Percentiles rank a stretch among this genome's conserved stretches.
Evolutionary conservation across 1,140 invertebrate genomes (phyloP).

Genomic region (Hylyphantes graminicola): DNA sequence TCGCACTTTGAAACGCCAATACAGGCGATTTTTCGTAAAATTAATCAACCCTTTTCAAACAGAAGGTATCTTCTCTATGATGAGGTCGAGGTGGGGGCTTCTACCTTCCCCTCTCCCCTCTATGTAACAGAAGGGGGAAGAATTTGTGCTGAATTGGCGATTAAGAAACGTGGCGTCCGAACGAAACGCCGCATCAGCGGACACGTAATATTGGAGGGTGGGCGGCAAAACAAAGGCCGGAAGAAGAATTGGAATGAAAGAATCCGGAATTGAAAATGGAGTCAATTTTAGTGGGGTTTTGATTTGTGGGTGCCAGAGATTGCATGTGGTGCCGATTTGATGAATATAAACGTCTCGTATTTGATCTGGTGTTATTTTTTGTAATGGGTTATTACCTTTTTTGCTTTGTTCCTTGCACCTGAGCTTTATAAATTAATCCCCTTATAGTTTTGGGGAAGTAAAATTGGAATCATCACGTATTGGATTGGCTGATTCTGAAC

Average conservation of each 20-base stretch:
- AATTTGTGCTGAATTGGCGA: conserved; percentile 45
- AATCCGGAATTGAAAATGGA: neutral
- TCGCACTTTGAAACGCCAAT: no score
- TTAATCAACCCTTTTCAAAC: no score
- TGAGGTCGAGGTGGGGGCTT: conserved; percentile 12
- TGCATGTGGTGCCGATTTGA: no score
- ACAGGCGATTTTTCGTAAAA: no score
- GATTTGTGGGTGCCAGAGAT: neutral
- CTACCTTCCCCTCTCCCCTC: neutral
- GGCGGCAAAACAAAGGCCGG: neutral
- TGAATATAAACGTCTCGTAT: no score
- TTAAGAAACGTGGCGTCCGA: conserved; percentile 26
- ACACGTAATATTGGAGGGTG: conserved; percentile 26
- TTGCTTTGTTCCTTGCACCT: no score
- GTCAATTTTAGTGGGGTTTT: neutral
- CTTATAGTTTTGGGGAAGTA: no score
- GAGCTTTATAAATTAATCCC: no score
- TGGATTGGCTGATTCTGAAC: no score
- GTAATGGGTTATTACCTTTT: no score
- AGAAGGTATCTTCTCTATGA: neutral
- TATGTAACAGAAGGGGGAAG: neutral
- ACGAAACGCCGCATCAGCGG: conserved; percentile 21
- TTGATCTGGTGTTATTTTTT: no score
- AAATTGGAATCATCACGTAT: no score
- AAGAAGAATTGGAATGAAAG: neutral